Percentiles rank a stretch among this genome's conserved stretches.
These are phyloP conservation scores for Fulmarus glacialis DNA, from an alignment of 2,113 vertebrate species.

Conservation along the genomic window DNA sequence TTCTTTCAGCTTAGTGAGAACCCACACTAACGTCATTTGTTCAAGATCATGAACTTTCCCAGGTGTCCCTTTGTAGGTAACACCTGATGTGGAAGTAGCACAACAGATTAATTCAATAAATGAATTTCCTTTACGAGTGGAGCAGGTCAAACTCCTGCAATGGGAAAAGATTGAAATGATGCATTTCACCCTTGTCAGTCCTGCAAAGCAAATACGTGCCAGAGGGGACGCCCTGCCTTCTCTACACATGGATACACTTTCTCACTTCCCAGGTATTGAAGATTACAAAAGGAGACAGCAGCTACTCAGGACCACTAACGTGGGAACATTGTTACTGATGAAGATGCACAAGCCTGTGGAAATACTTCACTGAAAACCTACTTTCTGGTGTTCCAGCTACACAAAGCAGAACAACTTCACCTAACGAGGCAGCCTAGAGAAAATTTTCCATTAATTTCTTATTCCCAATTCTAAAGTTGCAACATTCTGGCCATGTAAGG, in stretches of 20 bases:
- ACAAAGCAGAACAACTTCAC: neutral
- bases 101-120: neutral
- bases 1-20: neutral
- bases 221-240: neutral
- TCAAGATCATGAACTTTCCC: neutral
- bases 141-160: neutral
- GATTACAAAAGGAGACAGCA: neutral
- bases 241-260: rapidly evolving
- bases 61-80: neutral
- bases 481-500: neutral
- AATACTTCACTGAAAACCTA: neutral
- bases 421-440: neutral
- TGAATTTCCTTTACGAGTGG: neutral
- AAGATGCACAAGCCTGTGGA: neutral
- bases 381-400: neutral
- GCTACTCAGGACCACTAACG: neutral
- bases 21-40: neutral
- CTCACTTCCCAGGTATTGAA: neutral
- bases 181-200: neutral
- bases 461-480: neutral
- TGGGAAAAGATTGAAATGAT: neutral
- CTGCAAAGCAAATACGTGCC: neutral
- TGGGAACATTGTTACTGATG: neutral
- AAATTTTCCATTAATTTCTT: neutral
- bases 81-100: neutral